Evolutionary conservation across 2,797 vertebrate genomes (phyloP), one percentile per base, ranked within the genome.

Genomic region (Jordanella pulchra): DNA sequence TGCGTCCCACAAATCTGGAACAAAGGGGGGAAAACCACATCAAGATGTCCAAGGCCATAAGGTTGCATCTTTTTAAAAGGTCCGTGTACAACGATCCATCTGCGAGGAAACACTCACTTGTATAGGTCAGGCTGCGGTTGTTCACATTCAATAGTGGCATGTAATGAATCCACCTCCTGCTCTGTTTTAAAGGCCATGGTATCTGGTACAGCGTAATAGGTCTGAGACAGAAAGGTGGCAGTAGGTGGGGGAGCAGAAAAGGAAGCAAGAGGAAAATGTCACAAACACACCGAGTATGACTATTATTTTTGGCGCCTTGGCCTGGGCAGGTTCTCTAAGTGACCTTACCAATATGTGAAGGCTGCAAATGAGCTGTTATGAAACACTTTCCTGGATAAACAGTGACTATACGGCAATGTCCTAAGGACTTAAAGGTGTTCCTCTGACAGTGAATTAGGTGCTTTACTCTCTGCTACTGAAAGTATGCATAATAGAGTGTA

Each of bases 61-160:
- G 70, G 35, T 42, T 28, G 72, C 45, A 67, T 65, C 39, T 55
- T 58, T 39, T 60, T n/a, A 58, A 70, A 70, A 73, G 72, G 72
- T 73, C 30, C 48, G 55, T 18, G 47, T 32, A 55, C 39, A 67
- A 54, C 65, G 71, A 75, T 73, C 47, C 50, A 67, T 87, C 84
- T 56, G 58, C 53, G 67, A 63, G 45, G 71, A 82, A 70, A 55
- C 68, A 83, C 97, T 97, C 93, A 99, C 98, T 97, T 99, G 95
- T 99, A 99, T 89, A 99, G 97, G 93, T 99, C 98, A 64, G 97
- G 97, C 90, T 99, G 97, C 7, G 98, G 98, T 93, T 99, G 97
- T 94, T 99, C 97, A 91, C 98, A 99, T 95, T 99, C 97, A 86
- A 99, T 96, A 65, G 96, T 98, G 79, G 97, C 97, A 3, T 97